These are phyloP conservation scores for Axis porcinus DNA, from an alignment of 2,113 vertebrate genomes.

Conservation along the genomic window DNA sequence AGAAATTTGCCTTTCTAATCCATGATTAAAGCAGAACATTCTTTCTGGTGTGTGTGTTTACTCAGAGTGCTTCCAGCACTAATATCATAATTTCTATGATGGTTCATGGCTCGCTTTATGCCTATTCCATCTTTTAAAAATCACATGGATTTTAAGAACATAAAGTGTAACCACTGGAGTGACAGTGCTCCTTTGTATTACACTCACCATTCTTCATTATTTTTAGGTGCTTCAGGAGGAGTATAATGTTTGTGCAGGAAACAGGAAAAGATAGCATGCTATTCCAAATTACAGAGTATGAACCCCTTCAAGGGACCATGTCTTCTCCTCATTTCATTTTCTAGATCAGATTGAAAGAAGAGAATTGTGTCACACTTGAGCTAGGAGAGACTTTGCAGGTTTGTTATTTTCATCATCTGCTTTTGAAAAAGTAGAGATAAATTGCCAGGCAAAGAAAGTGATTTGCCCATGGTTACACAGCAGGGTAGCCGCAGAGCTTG, in stretches of 20 bases:
- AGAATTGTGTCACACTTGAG: not conserved
- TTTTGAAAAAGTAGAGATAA: not conserved
- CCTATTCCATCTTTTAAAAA: not conserved
- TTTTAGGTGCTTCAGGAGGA: not conserved
- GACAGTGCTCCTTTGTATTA: not conserved
- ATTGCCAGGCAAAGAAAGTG: not conserved
- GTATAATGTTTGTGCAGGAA: not conserved
- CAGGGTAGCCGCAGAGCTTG: not conserved
- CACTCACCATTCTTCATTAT: not conserved
- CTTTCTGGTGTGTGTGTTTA: not conserved
- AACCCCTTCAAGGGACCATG: not conserved
- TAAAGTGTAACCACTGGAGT: not conserved
- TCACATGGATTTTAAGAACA: not conserved
- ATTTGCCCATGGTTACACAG: not conserved
- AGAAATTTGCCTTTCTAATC: not conserved
- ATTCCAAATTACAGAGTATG: not conserved
- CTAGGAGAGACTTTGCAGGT: not conserved
- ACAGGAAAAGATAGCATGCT: not conserved
- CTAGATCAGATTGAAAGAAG: not conserved
- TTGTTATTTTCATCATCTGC: not conserved
- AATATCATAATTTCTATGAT: not conserved
- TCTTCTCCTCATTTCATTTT: not conserved
- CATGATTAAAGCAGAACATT: not conserved
- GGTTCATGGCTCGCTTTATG: not conserved
- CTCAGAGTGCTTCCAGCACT: not conserved